Base-by-base conservation (phyloP, 2,113 vertebrate genomes). In the Semicossyphus pulcher region DNA sequence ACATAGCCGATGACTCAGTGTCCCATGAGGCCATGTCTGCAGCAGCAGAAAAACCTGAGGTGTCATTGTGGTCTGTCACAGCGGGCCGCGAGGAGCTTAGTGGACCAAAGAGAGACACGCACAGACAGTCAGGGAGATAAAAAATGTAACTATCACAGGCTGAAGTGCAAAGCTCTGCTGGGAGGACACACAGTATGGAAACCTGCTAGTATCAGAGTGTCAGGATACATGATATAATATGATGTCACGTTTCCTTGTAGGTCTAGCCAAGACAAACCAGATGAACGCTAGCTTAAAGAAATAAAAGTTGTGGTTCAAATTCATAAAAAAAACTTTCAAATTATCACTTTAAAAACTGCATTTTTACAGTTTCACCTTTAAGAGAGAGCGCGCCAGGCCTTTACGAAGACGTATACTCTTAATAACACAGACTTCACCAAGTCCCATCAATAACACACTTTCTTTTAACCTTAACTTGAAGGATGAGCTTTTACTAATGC, bases 171-270 rank as follows among this genome's bases (percentile, higher is more conserved):
- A 10, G 18, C 8, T 29, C 20, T 57, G 44, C 28, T 63, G 49
- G 44, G 66, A 48, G 23, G 41, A 45, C 15, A 59, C 28, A 37
- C 16, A 10, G 20, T 54, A 36, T 34, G 16, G 21, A 45, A 37
- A 52, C 37, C 61, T 62, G 37, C 73, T 45, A 73, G 21, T 9
- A 59, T 64, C 20, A 32, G 18, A 51, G 20, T 36, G 10, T 28
- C 7, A 53, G 23, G 20, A 59, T 44, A 42, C 12, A 47, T 26
- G 23, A 36, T 3, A 11, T 20, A 49, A 28, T 20, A 57, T 18
- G 52, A 4, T 56, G 54, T 75, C 49, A 78, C 31, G n/a, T 82
- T 54, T 60, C 25, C 49, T 54, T 44, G 18, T 26, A 68, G 18
- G 47, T 34, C 14, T 0, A 39, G 7, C 26, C 26, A 57, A 34